phyloP scores from a whole-genome alignment of 2,888 invertebrate species.

The Hesperia comma region DNA sequence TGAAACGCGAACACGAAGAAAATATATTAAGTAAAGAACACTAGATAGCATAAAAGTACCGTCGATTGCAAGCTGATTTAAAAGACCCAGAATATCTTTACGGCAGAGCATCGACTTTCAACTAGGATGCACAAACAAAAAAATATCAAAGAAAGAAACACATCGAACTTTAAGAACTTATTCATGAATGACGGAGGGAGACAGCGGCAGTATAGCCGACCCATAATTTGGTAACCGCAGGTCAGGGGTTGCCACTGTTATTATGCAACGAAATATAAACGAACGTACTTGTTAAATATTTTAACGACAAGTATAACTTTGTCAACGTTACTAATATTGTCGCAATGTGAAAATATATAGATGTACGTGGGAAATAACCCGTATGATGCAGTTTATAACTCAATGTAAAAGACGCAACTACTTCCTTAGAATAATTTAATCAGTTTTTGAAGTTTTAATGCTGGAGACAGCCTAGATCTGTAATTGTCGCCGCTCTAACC shows the following conservation, averaged over 20 bases:
- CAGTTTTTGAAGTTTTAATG: background rate
- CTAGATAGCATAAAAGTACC: too few relatives aligned
- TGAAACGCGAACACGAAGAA: too few relatives aligned
- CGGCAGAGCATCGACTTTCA: too few relatives aligned
- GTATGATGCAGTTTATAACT: background rate
- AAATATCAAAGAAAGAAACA: background rate
- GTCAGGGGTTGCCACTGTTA: conserved; percentile 60
- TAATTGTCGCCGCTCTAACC: background rate
- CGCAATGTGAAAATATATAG: background rate
- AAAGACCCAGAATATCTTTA: too few relatives aligned
- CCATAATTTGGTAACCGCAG: conserved; percentile 63
- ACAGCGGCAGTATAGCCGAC: conserved; percentile 45
- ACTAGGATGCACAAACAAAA: too few relatives aligned
- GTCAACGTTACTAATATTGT: conserved; percentile 14
- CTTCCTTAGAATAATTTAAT: background rate
- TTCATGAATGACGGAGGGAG: conserved; percentile 30
- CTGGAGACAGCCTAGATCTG: background rate
- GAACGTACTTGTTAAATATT: conserved; percentile 46
- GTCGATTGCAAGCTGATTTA: too few relatives aligned
- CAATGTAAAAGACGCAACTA: too few relatives aligned
- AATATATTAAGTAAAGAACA: too few relatives aligned
- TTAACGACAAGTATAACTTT: conserved; percentile 42
- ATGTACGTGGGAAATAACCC: conserved; percentile 8
- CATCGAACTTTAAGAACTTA: background rate
- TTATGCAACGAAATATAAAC: conserved; percentile 57